phyloP scores from a whole-genome alignment of 2,113 vertebrate species.

The Barnardius zonarius region DNA sequence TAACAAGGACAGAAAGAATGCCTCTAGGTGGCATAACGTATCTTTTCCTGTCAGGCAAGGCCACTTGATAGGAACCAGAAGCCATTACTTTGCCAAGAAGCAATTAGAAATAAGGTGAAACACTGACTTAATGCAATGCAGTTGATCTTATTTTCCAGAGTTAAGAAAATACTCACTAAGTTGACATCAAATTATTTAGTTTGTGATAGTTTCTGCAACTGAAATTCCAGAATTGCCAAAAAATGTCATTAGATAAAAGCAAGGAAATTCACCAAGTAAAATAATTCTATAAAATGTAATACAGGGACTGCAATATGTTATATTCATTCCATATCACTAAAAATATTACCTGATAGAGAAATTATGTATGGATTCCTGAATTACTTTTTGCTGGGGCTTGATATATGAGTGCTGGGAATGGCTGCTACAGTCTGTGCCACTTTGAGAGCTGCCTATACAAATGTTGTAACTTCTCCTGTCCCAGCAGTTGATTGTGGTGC shows the following conservation, averaged over 20 bases:
- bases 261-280: neutral
- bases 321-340: neutral
- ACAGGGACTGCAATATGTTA: neutral
- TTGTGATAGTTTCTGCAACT: neutral
- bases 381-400: neutral
- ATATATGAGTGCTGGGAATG: neutral
- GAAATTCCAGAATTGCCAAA: neutral
- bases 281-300: neutral
- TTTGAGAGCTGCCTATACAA: neutral
- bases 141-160: neutral
- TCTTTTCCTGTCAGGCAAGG: neutral
- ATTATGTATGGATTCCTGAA: neutral
- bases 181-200: neutral
- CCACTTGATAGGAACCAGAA: neutral
- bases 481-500: neutral
- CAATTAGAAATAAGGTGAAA: neutral
- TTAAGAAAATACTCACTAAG: neutral
- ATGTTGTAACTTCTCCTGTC: neutral
- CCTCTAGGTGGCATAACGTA: conserved; percentile 18
- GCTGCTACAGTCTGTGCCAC: neutral
- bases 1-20: neutral
- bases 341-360: neutral
- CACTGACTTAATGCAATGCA: neutral
- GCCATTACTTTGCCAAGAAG: neutral
- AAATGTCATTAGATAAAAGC: neutral